Evolutionary conservation across 2,888 invertebrate species (phyloP), one percentile per base, ranked within the genome.

Genomic region (Synanthedon myopaeformis): DNA sequence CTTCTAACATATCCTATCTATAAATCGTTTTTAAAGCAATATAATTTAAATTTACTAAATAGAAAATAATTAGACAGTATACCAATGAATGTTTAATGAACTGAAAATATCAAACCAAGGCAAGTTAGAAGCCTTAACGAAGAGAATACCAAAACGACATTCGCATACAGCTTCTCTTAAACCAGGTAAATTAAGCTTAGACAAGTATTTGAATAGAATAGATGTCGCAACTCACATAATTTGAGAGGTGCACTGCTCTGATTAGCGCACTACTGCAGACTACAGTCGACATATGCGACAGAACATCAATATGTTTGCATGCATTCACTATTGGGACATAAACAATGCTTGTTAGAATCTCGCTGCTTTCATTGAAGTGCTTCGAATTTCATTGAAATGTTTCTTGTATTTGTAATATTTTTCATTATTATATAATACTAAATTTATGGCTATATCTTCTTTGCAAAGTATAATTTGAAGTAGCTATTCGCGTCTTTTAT

Each of bases 111-210:
- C 35, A 35, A 35, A 35, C 10, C 35, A 13, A 13, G 45, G 14
- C 45, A 45, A 45, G 13, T 45, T 45, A 13, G 45, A 45, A 45
- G 13, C 45, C 12, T 6, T 13, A 42, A 42, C 42, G 13, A 42
- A 42, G 42, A 12, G 42, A 13, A 42, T 42, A 42, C 42, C 23
- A 23, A 5, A 23, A 23, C 23, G 23, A 23, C 23, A 23, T 35
- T 35, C 35, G 45, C 45, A 45, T 14, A 13, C 13, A 45, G 14
- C 45, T n/a, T 45, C 45, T 35, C 35, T 35, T 35, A 10, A 45
- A 52, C 52, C 50, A 50, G 52, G 41, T 53, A 54, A 52, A 53
- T 53, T 55, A 55, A 54, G 54, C 54, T 56, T 41, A 52, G 42
- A 42, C 52, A 52, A 56, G 54, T 54, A 56, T 51, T 56, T 42